Conservation (phyloP, 2,113 vertebrate genomes). For the Campylomormyrus numenius region DNA sequence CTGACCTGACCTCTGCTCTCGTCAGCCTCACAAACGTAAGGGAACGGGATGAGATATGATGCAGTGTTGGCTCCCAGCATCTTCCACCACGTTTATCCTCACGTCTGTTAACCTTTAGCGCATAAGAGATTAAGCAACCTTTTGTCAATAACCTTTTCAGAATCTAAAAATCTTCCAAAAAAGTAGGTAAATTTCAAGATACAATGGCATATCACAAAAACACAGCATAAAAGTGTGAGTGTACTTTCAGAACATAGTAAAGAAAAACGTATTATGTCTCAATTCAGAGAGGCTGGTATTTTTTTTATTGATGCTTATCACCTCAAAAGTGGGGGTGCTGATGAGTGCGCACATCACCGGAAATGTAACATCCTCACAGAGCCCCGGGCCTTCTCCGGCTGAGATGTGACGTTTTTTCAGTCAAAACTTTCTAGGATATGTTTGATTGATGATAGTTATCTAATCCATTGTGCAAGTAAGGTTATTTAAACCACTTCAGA, state of each 20-base stretch:
- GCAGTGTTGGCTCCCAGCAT: neutral
- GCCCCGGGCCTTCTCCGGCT: neutral
- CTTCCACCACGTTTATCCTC: neutral
- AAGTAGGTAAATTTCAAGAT: neutral
- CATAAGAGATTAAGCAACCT: neutral
- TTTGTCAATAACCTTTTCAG: neutral
- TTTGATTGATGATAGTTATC: constrained; percentile 34
- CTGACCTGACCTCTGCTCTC: neutral
- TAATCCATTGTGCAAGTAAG: constrained; percentile 21
- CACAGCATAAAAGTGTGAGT: neutral
- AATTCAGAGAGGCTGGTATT: neutral
- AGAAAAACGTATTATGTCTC: neutral
- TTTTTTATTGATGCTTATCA: neutral
- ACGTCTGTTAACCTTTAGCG: neutral
- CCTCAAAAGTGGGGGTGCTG: neutral
- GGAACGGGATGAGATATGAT: neutral
- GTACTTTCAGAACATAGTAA: neutral
- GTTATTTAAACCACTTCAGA: neutral
- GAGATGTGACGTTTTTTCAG: constrained; percentile 33
- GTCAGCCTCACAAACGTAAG: neutral
- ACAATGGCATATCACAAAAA: neutral
- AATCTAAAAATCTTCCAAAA: neutral
- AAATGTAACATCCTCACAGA: neutral
- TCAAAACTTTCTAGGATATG: constrained; percentile 41
- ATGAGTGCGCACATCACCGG: neutral